Evolutionary conservation across 2,113 vertebrate species (phyloP).

Genomic region (Passer montanus): DNA sequence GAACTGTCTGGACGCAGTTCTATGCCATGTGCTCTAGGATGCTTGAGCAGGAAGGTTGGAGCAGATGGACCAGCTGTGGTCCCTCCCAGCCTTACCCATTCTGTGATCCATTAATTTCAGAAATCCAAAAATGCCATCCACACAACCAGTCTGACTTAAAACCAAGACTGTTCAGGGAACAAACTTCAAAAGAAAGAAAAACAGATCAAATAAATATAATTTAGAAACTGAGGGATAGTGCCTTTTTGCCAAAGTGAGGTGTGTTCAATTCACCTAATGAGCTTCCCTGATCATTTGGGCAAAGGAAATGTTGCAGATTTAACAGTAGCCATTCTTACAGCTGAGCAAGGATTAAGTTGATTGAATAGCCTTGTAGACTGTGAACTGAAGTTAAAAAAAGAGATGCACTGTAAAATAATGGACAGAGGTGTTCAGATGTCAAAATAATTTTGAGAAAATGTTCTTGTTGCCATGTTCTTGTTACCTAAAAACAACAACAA

Average conservation of each 20-base stretch:
- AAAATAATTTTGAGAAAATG: background rate
- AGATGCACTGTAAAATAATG: background rate
- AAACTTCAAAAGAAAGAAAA: background rate
- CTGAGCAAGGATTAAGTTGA: background rate
- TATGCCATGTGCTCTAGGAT: background rate
- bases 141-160: background rate
- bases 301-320: background rate
- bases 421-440: background rate
- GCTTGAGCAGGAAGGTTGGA: background rate
- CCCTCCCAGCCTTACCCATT: background rate
- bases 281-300: background rate
- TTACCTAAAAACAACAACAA: background rate
- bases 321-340: background rate
- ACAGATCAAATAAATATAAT: background rate
- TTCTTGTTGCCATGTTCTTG: background rate
- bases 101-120: background rate
- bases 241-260: background rate
- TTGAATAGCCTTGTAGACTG: background rate
- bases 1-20: background rate
- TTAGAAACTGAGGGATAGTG: background rate
- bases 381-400: background rate
- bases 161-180: background rate
- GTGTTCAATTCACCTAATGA: background rate
- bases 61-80: background rate
- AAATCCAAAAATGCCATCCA: background rate